Conservation (phyloP, 2,797 vertebrate species). For the Argyrosomus regius region DNA sequence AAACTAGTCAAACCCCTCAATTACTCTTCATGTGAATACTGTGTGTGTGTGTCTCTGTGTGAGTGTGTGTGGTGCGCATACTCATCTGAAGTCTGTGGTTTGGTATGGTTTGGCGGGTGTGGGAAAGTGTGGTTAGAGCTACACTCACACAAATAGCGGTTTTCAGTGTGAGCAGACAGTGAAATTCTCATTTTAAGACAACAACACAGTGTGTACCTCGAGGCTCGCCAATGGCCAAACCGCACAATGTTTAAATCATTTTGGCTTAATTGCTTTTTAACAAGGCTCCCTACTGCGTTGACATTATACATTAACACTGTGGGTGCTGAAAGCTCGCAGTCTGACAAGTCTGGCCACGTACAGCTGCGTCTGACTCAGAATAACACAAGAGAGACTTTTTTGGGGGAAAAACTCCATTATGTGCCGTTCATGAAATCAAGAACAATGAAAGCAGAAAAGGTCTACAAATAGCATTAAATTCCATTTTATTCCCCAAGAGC, state of each 20-base stretch:
- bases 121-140: constrained; percentile 84
- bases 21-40: constrained; percentile 82
- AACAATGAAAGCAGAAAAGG: constrained; percentile 47
- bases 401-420: constrained; percentile 42
- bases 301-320: constrained; percentile 85
- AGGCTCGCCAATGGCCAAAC: constrained; percentile 80
- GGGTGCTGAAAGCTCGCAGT: constrained; percentile 81
- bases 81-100: constrained; percentile 81
- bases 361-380: constrained; percentile 67
- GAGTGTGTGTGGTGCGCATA: constrained; percentile 58
- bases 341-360: constrained; percentile 79
- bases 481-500: neutral
- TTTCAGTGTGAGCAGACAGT: constrained; percentile 87
- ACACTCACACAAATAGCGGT: constrained; percentile 85
- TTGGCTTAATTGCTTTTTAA: constrained; percentile 88
- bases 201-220: constrained; percentile 83
- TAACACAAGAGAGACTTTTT: constrained; percentile 58
- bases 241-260: constrained; percentile 86
- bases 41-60: constrained; percentile 53
- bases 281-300: constrained; percentile 85
- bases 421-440: constrained; percentile 52
- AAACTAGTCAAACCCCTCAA: constrained; percentile 85
- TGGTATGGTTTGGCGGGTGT: constrained; percentile 84
- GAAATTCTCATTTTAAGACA: constrained; percentile 86
- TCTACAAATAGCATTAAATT: constrained; percentile 14